Percentiles rank a stretch among this genome's conserved stretches.
phyloP scores from a whole-genome alignment of 2,888 invertebrate genomes.

The Matsumyia berberina region DNA sequence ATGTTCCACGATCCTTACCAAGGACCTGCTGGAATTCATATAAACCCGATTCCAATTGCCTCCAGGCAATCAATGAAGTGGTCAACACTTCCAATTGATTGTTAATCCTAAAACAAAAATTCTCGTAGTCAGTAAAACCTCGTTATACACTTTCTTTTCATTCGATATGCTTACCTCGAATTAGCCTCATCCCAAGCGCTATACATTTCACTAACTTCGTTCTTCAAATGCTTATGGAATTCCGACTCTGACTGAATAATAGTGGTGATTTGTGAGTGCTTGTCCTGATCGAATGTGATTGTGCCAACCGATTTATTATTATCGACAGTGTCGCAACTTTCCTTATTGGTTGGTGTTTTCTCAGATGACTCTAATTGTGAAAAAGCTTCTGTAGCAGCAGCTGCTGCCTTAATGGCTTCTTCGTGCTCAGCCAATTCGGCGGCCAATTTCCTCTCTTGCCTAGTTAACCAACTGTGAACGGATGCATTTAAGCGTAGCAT shows the following conservation, averaged over 20 bases:
- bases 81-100: slow-evolving; percentile 90
- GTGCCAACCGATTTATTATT: slow-evolving; percentile 63
- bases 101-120: slow-evolving; percentile 86
- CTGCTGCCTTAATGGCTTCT: slow-evolving; percentile 76
- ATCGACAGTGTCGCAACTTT: slow-evolving; percentile 77
- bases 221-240: slow-evolving; percentile 86
- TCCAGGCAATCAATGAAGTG: slow-evolving; percentile 89
- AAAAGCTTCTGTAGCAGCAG: slow-evolving; percentile 59
- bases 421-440: slow-evolving; percentile 80
- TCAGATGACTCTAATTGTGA: slow-evolving; percentile 39
- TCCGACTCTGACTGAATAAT: slow-evolving; percentile 83
- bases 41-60: slow-evolving; percentile 90
- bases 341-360: slow-evolving; percentile 53
- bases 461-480: slow-evolving; percentile 84
- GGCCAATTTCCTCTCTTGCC: slow-evolving; percentile 83
- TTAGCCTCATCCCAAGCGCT: slow-evolving; percentile 89
- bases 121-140: neutral
- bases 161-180: slow-evolving; percentile 86
- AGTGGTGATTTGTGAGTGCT: slow-evolving; percentile 77
- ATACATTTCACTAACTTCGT: slow-evolving; percentile 89
- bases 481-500: slow-evolving; percentile 85
- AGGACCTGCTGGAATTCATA: slow-evolving; percentile 91
- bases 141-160: slow-evolving; percentile 1
- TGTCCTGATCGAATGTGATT: slow-evolving; percentile 73
- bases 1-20: slow-evolving; percentile 87